Evolutionary conservation across 30 jellyfish, hydroid and myxozoan genomes (phyloP).

Genomic region (Hydractinia echinata): DNA sequence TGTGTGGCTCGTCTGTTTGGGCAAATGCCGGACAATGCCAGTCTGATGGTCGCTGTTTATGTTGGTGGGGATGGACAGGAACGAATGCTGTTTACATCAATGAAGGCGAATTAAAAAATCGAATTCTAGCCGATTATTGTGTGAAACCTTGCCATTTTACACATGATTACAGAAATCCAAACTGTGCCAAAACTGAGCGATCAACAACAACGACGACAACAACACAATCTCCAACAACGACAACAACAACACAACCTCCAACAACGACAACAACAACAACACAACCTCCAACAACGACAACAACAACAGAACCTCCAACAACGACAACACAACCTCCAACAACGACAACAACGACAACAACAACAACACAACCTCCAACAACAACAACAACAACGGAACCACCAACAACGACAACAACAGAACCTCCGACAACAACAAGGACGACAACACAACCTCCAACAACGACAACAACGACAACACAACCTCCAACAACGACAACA

Average conservation of each 20-base stretch:
- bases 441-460: no score
- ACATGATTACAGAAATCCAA: constrained; percentile 15
- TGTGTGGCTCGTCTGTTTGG: constrained; percentile 38
- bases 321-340: no score
- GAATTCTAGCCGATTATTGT: constrained; percentile 42
- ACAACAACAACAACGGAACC: no score
- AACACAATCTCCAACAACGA: not conserved
- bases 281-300: no score
- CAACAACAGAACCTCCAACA: no score
- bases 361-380: no score
- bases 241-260: not conserved
- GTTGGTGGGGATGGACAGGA: constrained; percentile 79
- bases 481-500: no score
- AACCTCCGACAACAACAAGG: no score
- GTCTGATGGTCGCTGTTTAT: constrained; percentile 57
- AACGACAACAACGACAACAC: no score
- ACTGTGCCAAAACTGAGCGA: constrained; percentile 8
- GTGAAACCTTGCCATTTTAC: constrained; percentile 42
- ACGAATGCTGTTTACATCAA: constrained; percentile 34
- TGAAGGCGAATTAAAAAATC: not conserved
- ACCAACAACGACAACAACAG: no score
- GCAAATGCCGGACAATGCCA: constrained; percentile 53
- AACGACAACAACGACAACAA: no score
- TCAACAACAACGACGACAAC: not conserved
- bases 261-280: constrained; percentile 6